These are phyloP conservation scores for Leptobrachium ailaonicum DNA, from an alignment of 2,113 vertebrate genomes.

Conservation along the genomic window DNA sequence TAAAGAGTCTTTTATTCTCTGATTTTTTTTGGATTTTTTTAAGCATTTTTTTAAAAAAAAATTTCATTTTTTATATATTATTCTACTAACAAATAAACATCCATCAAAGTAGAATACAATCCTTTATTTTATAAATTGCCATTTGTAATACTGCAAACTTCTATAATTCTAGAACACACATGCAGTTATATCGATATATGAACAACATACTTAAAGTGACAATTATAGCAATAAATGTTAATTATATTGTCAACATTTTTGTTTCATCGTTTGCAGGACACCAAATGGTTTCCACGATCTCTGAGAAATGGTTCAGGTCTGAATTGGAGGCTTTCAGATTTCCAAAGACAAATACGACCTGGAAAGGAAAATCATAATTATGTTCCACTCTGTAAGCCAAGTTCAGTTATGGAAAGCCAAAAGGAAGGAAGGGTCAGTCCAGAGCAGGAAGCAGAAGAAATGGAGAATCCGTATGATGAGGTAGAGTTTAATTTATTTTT, in stretches of 20 bases:
- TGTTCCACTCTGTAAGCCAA: conserved; percentile 57
- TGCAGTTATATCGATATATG: too few relatives aligned
- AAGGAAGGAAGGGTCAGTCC: conserved; percentile 61
- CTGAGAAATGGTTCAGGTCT: conserved; percentile 60
- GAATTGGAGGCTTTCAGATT: conserved; percentile 63
- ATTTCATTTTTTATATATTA: too few relatives aligned
- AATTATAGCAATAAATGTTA: neutral
- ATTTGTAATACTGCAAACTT: too few relatives aligned
- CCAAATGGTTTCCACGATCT: conserved; percentile 65
- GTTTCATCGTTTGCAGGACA: conserved; percentile 46
- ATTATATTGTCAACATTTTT: neutral
- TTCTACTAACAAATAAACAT: too few relatives aligned
- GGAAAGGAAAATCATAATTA: conserved; percentile 61
- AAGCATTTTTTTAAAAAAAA: too few relatives aligned
- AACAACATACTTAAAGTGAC: too few relatives aligned
- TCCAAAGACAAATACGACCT: conserved; percentile 59
- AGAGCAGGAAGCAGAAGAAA: conserved; percentile 68
- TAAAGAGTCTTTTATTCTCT: too few relatives aligned
- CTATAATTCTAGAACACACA: too few relatives aligned
- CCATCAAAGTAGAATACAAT: too few relatives aligned
- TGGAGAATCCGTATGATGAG: conserved; percentile 60
- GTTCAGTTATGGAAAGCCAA: conserved; percentile 60
- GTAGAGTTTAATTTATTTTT: conserved; percentile 54
- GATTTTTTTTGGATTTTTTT: too few relatives aligned
- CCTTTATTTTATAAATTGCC: too few relatives aligned